Conservation (phyloP, 2,888 invertebrate species). For the Allacma fusca region DNA sequence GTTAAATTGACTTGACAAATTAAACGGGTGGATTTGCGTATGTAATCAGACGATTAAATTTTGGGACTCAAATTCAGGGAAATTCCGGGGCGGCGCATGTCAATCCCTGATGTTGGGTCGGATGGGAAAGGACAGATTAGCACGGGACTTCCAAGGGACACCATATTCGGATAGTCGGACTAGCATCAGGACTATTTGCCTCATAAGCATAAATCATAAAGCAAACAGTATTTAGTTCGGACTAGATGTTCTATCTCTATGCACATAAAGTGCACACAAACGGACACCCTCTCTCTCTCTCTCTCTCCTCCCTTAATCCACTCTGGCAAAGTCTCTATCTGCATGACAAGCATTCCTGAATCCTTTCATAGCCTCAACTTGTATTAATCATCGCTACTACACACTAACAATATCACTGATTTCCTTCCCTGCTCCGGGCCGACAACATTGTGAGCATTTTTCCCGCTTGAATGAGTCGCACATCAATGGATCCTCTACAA, state of each 20-base stretch:
- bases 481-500: background rate
- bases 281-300: constrained; percentile 25
- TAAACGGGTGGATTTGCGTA: too few species aligned
- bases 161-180: background rate
- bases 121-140: background rate
- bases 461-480: constrained; percentile 23
- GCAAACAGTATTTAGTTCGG: constrained; percentile 20
- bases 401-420: constrained; percentile 32
- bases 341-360: constrained; percentile 36
- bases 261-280: background rate
- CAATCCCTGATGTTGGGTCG: background rate
- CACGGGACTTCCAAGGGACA: background rate
- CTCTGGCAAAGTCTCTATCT: constrained; percentile 27
- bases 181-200: background rate
- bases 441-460: constrained; percentile 27
- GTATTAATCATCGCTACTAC: constrained; percentile 33
- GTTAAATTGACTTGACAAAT: too few species aligned
- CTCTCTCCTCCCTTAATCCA: constrained; percentile 29
- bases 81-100: too few species aligned
- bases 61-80: too few species aligned
- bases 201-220: constrained; percentile 36
- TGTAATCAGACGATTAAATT: too few species aligned
- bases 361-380: constrained; percentile 23
- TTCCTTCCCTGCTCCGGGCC: constrained; percentile 13
- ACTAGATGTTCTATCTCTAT: background rate